These are phyloP conservation scores for Rhabdornis inornatus DNA, from an alignment of 2,113 vertebrate genomes.

Conservation along the genomic window DNA sequence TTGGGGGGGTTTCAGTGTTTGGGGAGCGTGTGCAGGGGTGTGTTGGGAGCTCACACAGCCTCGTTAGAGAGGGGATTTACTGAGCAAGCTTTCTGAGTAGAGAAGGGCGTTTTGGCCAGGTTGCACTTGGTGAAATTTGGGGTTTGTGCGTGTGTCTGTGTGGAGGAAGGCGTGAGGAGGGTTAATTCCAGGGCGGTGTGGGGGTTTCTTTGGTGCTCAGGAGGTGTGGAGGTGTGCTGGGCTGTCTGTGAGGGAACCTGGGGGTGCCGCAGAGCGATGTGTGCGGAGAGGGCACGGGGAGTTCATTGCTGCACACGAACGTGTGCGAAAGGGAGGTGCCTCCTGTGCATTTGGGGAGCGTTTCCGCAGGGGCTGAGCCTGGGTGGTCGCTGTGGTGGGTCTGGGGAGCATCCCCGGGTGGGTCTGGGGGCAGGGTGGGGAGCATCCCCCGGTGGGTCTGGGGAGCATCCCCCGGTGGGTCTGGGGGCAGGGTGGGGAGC, in stretches of 20 bases:
- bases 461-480: not conserved
- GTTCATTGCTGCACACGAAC: not conserved
- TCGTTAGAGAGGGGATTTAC: not conserved
- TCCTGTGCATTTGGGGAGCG: accelerated
- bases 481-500: too few relatives aligned
- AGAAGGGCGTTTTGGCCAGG: not conserved
- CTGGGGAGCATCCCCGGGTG: too few relatives aligned
- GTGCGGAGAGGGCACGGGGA: not conserved
- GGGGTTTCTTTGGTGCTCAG: not conserved
- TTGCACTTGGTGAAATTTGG: not conserved
- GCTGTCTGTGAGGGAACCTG: not conserved
- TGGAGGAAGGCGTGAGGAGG: not conserved
- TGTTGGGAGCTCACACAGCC: not conserved
- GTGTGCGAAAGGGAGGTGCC: not conserved
- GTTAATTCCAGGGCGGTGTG: not conserved
- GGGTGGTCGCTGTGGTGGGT: too few relatives aligned
- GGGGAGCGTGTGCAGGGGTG: not conserved
- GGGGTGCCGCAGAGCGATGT: not conserved
- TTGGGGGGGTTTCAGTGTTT: not conserved
- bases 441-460: too few relatives aligned
- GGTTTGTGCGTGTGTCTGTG: not conserved
- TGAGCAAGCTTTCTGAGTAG: too few relatives aligned
- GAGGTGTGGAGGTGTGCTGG: not conserved
- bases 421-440: too few relatives aligned
- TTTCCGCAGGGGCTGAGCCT: not conserved